Base-by-base conservation (phyloP, 2,113 vertebrate species). In the Rana temporaria region DNA sequence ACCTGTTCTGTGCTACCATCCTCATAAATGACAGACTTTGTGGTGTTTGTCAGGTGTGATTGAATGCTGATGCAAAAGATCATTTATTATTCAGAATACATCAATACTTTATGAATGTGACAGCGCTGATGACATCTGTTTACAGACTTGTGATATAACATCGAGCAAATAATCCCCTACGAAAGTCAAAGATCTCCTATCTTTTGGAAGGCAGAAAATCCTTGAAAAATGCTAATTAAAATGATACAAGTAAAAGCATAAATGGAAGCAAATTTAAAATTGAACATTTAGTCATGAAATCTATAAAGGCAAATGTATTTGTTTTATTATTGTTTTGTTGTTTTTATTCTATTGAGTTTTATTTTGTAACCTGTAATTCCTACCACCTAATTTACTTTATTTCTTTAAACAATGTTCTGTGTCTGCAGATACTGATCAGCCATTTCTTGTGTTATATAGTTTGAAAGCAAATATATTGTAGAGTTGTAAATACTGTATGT, bases 71-170 rank as follows among this genome's bases (percentile, higher is more conserved):
- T 55, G 63, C 57, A 60, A 62, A 62, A 66, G 48, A 32, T 53
- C 62, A 78, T 78, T 66, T 65, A 78, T 66, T n/a, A 78, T 78
- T 65, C 76, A 78, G 76, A 78, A 55, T 78, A 67, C 63, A 78
- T 75, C 56, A 62, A 65, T 78, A 65, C 63, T 78, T 42, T 26
- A 56, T 78, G 63, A 78, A 78, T 78, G 63, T 67, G 63, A 66
- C 76, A 78, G 55, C 56, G 24, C 48, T 22, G 26, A 62, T 75
- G 72, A 75, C 72, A 75, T 60, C 48, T 75, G 60, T 75, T 75
- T 75, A 42, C 72, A 75, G 19, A 20, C 20, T 20, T 60, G 71
- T 62, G 57, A 30, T 15, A n/a, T 62, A 22, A 12, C 59, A 42
- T 3, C 6, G 18, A 75, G 12, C 72, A 74, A 73, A 59, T 60